Conservation (phyloP, 2,113 vertebrate species). For the Chaetodon auriga region DNA sequence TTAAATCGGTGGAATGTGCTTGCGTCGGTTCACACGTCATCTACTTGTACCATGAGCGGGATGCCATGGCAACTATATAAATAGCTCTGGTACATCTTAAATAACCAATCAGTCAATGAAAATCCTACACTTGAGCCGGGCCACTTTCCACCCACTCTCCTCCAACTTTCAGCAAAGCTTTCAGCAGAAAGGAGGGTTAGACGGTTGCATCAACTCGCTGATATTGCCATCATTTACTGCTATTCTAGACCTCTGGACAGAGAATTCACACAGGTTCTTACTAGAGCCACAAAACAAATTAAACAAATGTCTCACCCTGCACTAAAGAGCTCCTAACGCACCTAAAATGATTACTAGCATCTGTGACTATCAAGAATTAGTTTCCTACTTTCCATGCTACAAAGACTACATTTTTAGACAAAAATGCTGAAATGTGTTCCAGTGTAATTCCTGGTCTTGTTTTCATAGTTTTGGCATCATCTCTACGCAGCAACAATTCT, state of each 20-base stretch:
- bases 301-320: neutral
- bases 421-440: neutral
- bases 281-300: neutral
- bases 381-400: neutral
- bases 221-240: neutral
- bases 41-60: slow-evolving; percentile 31
- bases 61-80: slow-evolving; percentile 72
- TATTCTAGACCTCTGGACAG: neutral
- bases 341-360: neutral
- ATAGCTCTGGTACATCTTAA: slow-evolving; percentile 67
- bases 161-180: slow-evolving; percentile 43
- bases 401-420: neutral
- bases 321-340: neutral
- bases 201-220: neutral
- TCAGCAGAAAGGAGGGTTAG: neutral
- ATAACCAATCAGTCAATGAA: slow-evolving; percentile 70
- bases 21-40: slow-evolving; percentile 57
- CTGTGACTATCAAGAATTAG: neutral
- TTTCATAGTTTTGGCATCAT: neutral
- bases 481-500: neutral
- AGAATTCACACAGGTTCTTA: neutral
- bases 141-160: slow-evolving; percentile 36
- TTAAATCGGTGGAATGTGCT: slow-evolving; percentile 34
- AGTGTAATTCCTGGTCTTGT: neutral
- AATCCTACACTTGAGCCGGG: slow-evolving; percentile 50